Evolutionary conservation across 2,797 vertebrate species (phyloP).

Genomic region (Tokudaia tokunoshimensis): DNA sequence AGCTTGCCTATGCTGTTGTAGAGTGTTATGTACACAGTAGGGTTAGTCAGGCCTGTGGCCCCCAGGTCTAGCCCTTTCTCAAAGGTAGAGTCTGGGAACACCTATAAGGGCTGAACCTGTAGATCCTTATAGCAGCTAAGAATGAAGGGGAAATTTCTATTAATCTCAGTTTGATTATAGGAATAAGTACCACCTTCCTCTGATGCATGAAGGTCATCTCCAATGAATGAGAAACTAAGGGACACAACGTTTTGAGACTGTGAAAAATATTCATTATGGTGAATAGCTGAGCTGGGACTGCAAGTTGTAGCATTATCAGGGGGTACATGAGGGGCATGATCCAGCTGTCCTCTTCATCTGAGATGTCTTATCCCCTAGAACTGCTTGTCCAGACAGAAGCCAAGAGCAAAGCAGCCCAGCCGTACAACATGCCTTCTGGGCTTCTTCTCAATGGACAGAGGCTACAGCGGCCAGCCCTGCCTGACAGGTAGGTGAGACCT

Average conservation of each 20-base stretch:
- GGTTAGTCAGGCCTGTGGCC: background rate
- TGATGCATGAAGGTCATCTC: background rate
- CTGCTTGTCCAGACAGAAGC: conserved; percentile 90
- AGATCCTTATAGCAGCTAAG: background rate
- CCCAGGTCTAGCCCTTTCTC: background rate
- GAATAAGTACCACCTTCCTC: background rate
- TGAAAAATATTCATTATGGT: background rate
- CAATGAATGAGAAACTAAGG: background rate
- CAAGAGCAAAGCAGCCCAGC: conserved; percentile 83
- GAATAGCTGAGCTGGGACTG: background rate
- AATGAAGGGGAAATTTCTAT: background rate
- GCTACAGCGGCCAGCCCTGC: conserved; percentile 88
- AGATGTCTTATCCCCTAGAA: conserved; percentile 71
- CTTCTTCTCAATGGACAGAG: conserved; percentile 87
- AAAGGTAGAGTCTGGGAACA: background rate
- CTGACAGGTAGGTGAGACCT: conserved; percentile 88
- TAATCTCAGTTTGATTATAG: accelerated
- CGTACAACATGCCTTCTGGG: conserved; percentile 88
- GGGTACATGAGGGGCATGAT: accelerated
- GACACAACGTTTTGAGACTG: background rate
- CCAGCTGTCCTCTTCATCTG: background rate
- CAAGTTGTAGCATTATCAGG: background rate
- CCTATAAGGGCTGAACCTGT: background rate
- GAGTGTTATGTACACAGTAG: background rate
- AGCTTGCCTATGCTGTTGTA: background rate